These are phyloP conservation scores for Aradus depressus DNA, from an alignment of 2,888 invertebrate species.

Conservation along the genomic window DNA sequence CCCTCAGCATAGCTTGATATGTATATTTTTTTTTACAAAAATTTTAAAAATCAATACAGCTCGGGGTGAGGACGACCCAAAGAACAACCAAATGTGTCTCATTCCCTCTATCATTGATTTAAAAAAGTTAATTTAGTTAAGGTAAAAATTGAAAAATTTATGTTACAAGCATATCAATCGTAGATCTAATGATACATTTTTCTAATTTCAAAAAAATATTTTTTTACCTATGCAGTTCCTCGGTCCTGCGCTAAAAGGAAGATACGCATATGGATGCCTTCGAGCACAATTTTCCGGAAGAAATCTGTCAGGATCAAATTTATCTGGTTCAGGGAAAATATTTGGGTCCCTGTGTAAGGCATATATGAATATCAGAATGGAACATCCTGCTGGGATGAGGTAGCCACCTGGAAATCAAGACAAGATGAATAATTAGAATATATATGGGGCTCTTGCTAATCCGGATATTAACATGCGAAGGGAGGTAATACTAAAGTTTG, in stretches of 20 bases:
- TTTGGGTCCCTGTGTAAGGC: conserved; percentile 1
- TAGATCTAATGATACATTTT: too few relatives aligned
- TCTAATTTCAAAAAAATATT: too few relatives aligned
- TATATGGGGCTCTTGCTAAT: too few relatives aligned
- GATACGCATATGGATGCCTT: conserved; percentile 7
- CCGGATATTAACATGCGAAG: too few relatives aligned
- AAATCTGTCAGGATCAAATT: conserved; percentile 12
- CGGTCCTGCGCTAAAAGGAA: conserved; percentile 14
- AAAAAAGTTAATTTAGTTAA: too few relatives aligned
- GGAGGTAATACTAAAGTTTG: too few relatives aligned
- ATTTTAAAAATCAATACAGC: background rate
- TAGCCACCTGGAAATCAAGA: conserved; percentile 4
- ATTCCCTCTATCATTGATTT: too few relatives aligned
- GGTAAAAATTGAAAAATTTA: too few relatives aligned
- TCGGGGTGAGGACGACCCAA: background rate
- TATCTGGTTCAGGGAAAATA: conserved; percentile 2
- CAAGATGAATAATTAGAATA: too few relatives aligned
- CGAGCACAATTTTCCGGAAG: conserved; percentile 7
- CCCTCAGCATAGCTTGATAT: too few relatives aligned
- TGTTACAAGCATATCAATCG: too few relatives aligned
- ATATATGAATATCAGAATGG: conserved; percentile 6
- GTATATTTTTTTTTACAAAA: background rate
- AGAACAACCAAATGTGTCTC: background rate
- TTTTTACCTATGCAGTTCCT: conserved; percentile 13
- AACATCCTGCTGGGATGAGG: background rate